Percentiles rank a stretch among this genome's conserved stretches.
phyloP scores from a whole-genome alignment of 2,797 vertebrate genomes.

The Cossypha polioptera region DNA sequence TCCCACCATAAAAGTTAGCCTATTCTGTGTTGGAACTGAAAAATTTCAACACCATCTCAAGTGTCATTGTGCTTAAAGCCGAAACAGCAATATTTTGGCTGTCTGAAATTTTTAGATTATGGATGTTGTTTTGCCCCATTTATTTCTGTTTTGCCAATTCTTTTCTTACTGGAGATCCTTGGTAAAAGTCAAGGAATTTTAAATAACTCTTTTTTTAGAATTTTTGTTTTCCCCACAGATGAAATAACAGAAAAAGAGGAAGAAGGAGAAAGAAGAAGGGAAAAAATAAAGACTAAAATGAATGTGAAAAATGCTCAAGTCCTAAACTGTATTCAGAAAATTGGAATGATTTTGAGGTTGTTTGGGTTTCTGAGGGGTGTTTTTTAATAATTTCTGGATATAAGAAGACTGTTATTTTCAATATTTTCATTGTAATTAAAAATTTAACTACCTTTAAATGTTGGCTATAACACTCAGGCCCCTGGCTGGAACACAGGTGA shows the following conservation, averaged over 20 bases:
- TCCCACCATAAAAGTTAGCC: neutral
- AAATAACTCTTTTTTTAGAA: neutral
- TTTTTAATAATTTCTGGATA: neutral
- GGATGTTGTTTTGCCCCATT: neutral
- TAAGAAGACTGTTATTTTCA: neutral
- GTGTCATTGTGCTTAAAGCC: neutral
- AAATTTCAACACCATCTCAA: neutral
- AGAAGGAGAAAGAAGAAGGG: neutral
- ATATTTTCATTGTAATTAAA: neutral
- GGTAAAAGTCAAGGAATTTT: neutral
- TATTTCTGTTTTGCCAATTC: neutral
- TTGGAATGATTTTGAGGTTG: neutral
- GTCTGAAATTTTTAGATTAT: neutral
- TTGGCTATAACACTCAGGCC: neutral
- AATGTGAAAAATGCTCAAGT: neutral
- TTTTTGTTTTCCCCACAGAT: neutral
- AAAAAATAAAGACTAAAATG: neutral
- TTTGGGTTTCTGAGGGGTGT: accelerated
- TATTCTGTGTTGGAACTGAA: neutral
- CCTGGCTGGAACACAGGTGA: neutral
- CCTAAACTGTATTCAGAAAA: neutral
- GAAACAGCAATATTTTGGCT: neutral
- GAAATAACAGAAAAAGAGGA: accelerated
- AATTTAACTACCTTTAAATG: neutral
- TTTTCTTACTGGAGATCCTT: neutral